A percentile compares a stretch with the other conserved stretches of the same genome.
These are phyloP conservation scores for Bombylius major DNA, from an alignment of 2,888 invertebrate species.

Conservation along the genomic window DNA sequence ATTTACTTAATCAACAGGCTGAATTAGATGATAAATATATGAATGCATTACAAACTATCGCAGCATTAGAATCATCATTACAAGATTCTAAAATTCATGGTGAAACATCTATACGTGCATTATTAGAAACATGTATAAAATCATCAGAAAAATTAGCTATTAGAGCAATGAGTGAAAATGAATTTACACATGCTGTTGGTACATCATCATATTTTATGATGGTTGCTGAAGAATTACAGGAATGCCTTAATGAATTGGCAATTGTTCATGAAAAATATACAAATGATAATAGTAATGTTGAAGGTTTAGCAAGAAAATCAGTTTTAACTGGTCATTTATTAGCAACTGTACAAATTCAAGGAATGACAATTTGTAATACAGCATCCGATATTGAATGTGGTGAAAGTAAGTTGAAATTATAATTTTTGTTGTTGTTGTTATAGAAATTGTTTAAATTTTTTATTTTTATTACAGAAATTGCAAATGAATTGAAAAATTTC, in stretches of 20 bases:
- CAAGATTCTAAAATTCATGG: slow-evolving; percentile 24
- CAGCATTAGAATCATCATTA: slow-evolving; percentile 23
- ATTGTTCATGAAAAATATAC: slow-evolving; percentile 20
- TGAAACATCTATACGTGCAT: slow-evolving; percentile 22
- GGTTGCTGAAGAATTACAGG: slow-evolving; percentile 20
- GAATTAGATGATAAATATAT: slow-evolving; percentile 44
- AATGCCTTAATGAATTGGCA: slow-evolving; percentile 18
- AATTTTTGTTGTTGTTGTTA: not conserved
- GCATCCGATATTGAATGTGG: slow-evolving; percentile 55
- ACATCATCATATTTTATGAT: slow-evolving; percentile 21
- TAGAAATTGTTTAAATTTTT: not conserved
- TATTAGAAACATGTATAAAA: slow-evolving; percentile 20
- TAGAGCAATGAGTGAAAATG: slow-evolving; percentile 19
- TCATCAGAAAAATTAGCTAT: slow-evolving; percentile 19
- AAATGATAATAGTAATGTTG: slow-evolving; percentile 27
- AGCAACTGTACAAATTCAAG: slow-evolving; percentile 51
- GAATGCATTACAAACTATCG: slow-evolving; percentile 17
- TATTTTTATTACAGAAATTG: slow-evolving; percentile 39
- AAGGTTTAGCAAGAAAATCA: slow-evolving; percentile 20
- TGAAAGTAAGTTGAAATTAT: slow-evolving; percentile 42
- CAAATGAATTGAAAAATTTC: slow-evolving; percentile 46
- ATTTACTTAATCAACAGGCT: slow-evolving; percentile 53
- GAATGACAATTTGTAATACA: slow-evolving; percentile 65
- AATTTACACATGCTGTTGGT: slow-evolving; percentile 18
- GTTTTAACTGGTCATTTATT: slow-evolving; percentile 38